Evolutionary conservation across 2,113 vertebrate species (phyloP).

Genomic region (Rhinolophus ferrumequinum): DNA sequence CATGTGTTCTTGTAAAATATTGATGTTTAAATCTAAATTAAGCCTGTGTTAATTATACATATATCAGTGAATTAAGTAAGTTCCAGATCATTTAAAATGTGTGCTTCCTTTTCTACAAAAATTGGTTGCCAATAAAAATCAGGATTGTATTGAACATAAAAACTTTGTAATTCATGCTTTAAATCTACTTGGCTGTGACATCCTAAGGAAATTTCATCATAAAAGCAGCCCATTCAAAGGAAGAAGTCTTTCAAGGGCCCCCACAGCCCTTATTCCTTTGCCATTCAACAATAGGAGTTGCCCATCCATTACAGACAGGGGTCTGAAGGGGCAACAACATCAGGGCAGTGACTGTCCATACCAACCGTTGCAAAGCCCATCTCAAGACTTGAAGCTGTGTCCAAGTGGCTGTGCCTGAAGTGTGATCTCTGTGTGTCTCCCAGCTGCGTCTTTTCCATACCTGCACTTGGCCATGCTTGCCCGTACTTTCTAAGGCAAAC

Average conservation of each 20-base stretch:
- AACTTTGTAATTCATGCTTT: not conserved
- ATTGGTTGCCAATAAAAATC: not conserved
- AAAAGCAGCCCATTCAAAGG: not conserved
- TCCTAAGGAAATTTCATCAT: not conserved
- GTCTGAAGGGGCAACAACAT: not conserved
- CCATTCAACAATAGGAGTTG: not conserved
- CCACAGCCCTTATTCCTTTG: not conserved
- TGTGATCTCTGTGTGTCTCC: not conserved
- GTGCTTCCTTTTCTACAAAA: not conserved
- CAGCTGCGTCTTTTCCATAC: not conserved
- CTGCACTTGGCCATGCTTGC: not conserved
- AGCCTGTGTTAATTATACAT: not conserved
- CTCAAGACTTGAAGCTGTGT: not conserved
- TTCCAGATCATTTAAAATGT: not conserved
- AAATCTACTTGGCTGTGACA: not conserved
- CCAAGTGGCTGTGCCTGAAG: not conserved
- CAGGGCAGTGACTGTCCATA: not conserved
- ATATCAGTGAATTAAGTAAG: conserved; percentile 43
- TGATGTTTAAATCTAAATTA: conserved; percentile 4
- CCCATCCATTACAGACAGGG: not conserved
- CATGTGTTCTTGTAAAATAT: not conserved
- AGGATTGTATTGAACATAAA: conserved; percentile 44
- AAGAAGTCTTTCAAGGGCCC: conserved; percentile 17
- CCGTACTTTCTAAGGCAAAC: not conserved
- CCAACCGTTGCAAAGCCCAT: not conserved